Base-by-base conservation (phyloP, 2,797 vertebrate species). In the Danio albolineatus region DNA sequence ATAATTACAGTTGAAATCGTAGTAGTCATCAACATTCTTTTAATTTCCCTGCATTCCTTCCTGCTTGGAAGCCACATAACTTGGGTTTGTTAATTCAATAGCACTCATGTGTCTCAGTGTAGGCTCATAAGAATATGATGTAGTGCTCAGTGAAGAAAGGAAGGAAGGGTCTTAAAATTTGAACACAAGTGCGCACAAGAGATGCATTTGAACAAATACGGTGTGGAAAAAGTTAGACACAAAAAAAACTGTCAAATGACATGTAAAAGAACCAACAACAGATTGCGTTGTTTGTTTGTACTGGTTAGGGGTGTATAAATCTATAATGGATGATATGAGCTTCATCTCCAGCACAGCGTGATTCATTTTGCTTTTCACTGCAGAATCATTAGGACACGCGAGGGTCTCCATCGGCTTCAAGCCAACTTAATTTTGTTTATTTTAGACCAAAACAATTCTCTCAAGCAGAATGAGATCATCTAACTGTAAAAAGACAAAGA, bases 291-390 rank as follows among this genome's bases (percentile, higher is more conserved):
- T 53, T 51, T 53, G 36, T 53, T 38, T 4, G 5, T 69, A 28
- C 28, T 53, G 48, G 38, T 51, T 69, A 51, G 9, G 21, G 14
- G 9, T n/a, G 5, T 69, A 9, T 16, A 49, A n/a, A 28, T n/a
- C 9, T 69, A 28, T 51, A 69, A 38, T 51, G 3, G 10, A n/a
- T 6, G 1, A 39, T 17, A 49, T n/a, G 8, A 70, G 48, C 28
- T 17, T 19, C 6, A 17, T 70, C 49, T 53, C 10, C 39, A 41
- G 36, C n/a, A 13, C 36, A 70, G n/a, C 6, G 39, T 53, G 6
- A 39, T 70, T 39, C 1, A 70, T 54, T 53, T n/a, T 39, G 16
- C 66, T 53, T 41, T 51, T 70, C 39, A 54, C 48, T 70, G 36
- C n/a, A 54, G n/a, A 39, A n/a, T n/a, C 41, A 53, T 17, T 17